Percentiles rank a stretch among this genome's conserved stretches.
phyloP scores from a whole-genome alignment of 2,113 vertebrate genomes.

The Pachycephala philippinensis region DNA sequence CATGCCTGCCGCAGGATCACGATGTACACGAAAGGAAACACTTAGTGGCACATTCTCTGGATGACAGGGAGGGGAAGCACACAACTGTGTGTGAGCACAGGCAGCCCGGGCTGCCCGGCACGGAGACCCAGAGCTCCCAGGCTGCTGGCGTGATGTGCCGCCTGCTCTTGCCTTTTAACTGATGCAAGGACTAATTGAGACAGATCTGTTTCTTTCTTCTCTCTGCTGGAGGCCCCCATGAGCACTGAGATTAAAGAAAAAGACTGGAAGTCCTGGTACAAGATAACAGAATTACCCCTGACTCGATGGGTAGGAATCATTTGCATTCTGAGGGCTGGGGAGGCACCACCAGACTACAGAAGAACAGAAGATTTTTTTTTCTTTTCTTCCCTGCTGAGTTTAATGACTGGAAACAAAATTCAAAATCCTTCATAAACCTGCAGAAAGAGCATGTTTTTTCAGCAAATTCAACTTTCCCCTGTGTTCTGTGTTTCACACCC shows the following conservation, averaged over 20 bases:
- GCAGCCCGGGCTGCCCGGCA: background rate
- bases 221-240: background rate
- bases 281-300: background rate
- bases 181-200: background rate
- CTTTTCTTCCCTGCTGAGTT: background rate
- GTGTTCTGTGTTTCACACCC: background rate
- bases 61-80: background rate
- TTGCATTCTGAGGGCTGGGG: background rate
- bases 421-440: background rate
- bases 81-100: background rate
- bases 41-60: background rate
- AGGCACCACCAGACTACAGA: background rate
- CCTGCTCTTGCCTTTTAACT: background rate
- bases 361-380: background rate
- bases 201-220: background rate
- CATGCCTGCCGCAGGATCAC: background rate
- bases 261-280: background rate
- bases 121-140: background rate
- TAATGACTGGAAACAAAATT: background rate
- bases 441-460: background rate
- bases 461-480: background rate
- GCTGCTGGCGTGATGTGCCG: background rate
- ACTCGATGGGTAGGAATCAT: background rate
- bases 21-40: background rate
- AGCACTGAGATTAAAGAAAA: background rate